phyloP scores from a whole-genome alignment of 2,113 vertebrate species.

The Anser cygnoides region DNA sequence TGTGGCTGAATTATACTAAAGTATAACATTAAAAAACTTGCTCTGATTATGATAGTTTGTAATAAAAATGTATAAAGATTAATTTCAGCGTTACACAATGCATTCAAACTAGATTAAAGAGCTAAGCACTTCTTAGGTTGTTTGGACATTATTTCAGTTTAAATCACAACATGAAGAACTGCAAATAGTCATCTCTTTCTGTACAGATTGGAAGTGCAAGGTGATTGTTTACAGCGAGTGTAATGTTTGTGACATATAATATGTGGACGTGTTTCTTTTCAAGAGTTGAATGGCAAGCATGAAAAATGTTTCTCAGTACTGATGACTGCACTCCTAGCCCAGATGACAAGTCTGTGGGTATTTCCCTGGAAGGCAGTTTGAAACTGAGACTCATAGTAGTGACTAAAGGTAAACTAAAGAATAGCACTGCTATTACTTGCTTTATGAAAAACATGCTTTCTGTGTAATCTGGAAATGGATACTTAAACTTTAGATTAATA shows the following conservation, averaged over 20 bases:
- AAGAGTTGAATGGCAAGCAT: slow-evolving; percentile 3
- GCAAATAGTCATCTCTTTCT: slow-evolving; percentile 1
- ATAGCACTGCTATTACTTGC: not conserved
- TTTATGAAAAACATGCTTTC: not conserved
- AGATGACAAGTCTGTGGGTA: not conserved
- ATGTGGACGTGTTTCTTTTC: not conserved
- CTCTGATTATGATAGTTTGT: not conserved
- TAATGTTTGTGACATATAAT: slow-evolving; percentile 2
- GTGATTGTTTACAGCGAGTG: not conserved
- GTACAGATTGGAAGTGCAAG: not conserved
- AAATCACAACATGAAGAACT: not conserved
- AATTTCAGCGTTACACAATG: not conserved
- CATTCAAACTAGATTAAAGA: not conserved
- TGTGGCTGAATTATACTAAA: not conserved
- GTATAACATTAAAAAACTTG: not conserved
- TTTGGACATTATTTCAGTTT: not conserved
- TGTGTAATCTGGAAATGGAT: not conserved
- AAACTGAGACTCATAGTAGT: slow-evolving; percentile 22
- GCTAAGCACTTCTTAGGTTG: not conserved
- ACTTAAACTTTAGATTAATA: not conserved
- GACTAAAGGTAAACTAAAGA: not conserved
- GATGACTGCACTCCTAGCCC: not conserved
- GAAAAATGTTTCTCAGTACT: slow-evolving; percentile 15
- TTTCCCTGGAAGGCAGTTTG: slow-evolving; percentile 26
- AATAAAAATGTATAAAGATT: not conserved